A percentile compares a stretch with the other conserved stretches of the same genome.
phyloP scores from a whole-genome alignment of 37 sponge, comb jelly and placozoan genomes.

The Mnemiopsis leidyi region DNA sequence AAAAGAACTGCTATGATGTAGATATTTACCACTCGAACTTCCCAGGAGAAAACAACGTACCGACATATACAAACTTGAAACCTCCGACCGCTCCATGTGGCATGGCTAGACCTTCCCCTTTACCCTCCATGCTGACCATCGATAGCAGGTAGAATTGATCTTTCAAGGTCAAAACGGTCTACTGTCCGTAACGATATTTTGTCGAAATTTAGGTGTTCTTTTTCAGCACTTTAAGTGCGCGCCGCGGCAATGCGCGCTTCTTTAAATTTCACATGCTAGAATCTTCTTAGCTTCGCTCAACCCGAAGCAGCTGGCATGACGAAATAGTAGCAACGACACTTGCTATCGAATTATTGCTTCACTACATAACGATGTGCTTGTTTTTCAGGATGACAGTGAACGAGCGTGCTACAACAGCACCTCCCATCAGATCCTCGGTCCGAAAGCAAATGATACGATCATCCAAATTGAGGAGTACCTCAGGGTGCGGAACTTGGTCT shows the following conservation, averaged over 20 bases:
- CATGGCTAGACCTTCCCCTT: slow-evolving; percentile 36
- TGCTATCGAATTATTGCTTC: background rate
- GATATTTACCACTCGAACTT: too few species aligned
- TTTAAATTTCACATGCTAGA: slow-evolving; percentile 1
- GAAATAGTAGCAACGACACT: background rate
- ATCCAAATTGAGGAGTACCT: slow-evolving; percentile 1
- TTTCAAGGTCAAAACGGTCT: slow-evolving; percentile 30
- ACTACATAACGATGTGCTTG: background rate
- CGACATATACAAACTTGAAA: background rate
- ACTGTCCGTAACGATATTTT: slow-evolving; percentile 53
- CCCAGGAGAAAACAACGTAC: background rate
- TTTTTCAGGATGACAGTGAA: background rate
- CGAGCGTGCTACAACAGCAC: slow-evolving; percentile 23
- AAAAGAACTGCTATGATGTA: too few species aligned
- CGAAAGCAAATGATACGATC: background rate
- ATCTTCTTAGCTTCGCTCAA: background rate
- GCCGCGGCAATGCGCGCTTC: background rate
- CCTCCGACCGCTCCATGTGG: slow-evolving; percentile 36
- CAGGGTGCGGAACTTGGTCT: background rate
- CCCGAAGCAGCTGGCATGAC: background rate
- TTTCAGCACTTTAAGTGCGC: slow-evolving; percentile 10
- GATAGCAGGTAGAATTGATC: background rate
- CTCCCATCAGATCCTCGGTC: background rate
- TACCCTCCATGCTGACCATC: background rate
- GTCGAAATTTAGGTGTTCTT: background rate